A percentile compares a stretch with the other conserved stretches of the same genome.
phyloP scores from a whole-genome alignment of 2,888 invertebrate genomes.

The Octonoba sinensis region DNA sequence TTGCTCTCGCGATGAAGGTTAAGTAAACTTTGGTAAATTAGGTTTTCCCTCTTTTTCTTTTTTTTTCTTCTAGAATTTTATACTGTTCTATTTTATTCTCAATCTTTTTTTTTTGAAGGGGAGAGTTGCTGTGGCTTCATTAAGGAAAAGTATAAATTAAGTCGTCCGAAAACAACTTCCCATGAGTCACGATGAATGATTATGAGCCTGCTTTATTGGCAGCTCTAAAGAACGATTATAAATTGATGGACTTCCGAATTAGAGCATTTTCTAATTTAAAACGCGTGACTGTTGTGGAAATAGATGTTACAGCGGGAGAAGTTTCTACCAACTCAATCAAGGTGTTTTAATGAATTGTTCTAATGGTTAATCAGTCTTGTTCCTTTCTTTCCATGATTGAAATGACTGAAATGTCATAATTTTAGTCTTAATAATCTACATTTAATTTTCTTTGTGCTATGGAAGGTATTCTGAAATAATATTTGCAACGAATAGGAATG shows the following conservation, averaged over 20 bases:
- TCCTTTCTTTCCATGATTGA: too few species aligned
- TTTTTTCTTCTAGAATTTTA: neutral
- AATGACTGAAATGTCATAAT: too few species aligned
- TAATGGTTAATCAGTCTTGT: too few species aligned
- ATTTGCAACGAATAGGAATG: too few species aligned
- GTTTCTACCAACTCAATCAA: slow-evolving; percentile 30
- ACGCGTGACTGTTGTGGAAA: slow-evolving; percentile 30
- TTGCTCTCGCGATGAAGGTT: slow-evolving; percentile 35
- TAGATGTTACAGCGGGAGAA: neutral
- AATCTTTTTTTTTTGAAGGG: too few species aligned
- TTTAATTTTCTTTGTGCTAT: too few species aligned
- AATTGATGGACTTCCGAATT: slow-evolving; percentile 52
- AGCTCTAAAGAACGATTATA: slow-evolving; percentile 43
- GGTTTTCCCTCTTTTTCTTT: slow-evolving; percentile 32
- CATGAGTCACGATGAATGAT: slow-evolving; percentile 49
- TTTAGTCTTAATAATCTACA: too few species aligned
- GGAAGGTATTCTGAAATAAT: too few species aligned
- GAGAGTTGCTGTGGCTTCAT: slow-evolving; percentile 9
- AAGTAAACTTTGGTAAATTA: slow-evolving; percentile 56
- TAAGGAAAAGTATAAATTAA: slow-evolving; percentile 44
- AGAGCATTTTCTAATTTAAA: slow-evolving; percentile 26
- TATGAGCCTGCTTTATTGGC: slow-evolving; percentile 35
- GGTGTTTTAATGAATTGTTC: slow-evolving; percentile 17
- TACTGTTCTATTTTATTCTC: slow-evolving; percentile 10
- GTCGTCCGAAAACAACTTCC: slow-evolving; percentile 13